Evolutionary conservation across 1,140 invertebrate genomes (phyloP).

Genomic region (Bombus sylvicola): DNA sequence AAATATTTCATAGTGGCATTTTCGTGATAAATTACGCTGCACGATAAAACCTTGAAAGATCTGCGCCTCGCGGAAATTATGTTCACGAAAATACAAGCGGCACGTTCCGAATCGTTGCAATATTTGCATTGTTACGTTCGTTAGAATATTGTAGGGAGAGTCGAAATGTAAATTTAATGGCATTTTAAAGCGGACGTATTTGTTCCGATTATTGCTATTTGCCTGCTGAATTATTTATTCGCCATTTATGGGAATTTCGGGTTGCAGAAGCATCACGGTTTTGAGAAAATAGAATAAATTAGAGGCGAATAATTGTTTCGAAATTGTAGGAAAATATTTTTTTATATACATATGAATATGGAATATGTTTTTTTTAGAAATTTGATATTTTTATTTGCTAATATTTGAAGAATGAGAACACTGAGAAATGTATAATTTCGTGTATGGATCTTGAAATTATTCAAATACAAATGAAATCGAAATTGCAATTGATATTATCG

Average conservation of each 20-base stretch:
- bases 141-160: neutral
- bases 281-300: neutral
- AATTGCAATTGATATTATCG: neutral
- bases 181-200: neutral
- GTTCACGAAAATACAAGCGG: neutral
- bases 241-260: neutral
- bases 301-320: neutral
- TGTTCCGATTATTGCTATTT: neutral
- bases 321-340: too few relatives aligned
- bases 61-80: neutral
- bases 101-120: neutral
- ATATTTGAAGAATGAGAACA: too few relatives aligned
- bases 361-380: too few relatives aligned
- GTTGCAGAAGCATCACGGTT: neutral
- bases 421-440: too few relatives aligned
- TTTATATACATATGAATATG: too few relatives aligned
- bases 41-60: conserved; percentile 1
- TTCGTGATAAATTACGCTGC: neutral
- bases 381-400: too few relatives aligned
- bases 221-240: neutral
- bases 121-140: neutral
- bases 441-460: neutral
- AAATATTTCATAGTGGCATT: conserved; percentile 31
- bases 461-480: neutral
- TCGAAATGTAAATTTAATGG: neutral